These are phyloP conservation scores for Heliconius aoede DNA, from an alignment of 2,888 invertebrate species.

Conservation along the genomic window DNA sequence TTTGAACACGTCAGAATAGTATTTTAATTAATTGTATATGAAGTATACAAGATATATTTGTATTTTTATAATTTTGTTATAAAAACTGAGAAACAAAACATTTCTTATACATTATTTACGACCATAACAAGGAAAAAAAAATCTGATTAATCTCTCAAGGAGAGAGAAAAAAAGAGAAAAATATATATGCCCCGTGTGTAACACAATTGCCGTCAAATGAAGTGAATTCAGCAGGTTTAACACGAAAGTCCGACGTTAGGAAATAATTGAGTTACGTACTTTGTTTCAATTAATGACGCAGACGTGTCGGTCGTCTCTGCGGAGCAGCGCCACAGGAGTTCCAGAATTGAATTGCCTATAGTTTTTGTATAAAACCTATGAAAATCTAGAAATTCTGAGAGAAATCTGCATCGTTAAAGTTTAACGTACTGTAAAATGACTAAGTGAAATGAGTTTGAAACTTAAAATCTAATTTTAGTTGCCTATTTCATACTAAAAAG, in stretches of 20 bases:
- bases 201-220: slow-evolving; percentile 52
- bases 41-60: too few species aligned
- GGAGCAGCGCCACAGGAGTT: slow-evolving; percentile 34
- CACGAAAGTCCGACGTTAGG: slow-evolving; percentile 49
- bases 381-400: slow-evolving; percentile 18
- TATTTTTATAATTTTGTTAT: too few species aligned
- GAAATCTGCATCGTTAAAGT: slow-evolving; percentile 5
- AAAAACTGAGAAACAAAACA: too few species aligned
- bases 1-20: too few species aligned
- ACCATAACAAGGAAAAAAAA: slow-evolving; percentile 19
- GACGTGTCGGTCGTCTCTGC: slow-evolving; percentile 47
- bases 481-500: slow-evolving; percentile 9
- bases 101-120: neutral
- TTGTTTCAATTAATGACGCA: slow-evolving; percentile 57
- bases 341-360: slow-evolving; percentile 25
- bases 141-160: slow-evolving; percentile 26
- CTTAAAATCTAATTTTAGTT: slow-evolving; percentile 19
- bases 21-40: too few species aligned
- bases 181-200: slow-evolving; percentile 37
- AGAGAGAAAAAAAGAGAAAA: slow-evolving; percentile 27
- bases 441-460: slow-evolving; percentile 17
- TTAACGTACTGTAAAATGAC: slow-evolving; percentile 12
- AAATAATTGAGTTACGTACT: slow-evolving; percentile 57
- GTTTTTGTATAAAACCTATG: slow-evolving; percentile 33
- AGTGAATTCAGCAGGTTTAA: slow-evolving; percentile 51